Evolutionary conservation across 2,797 vertebrate species (phyloP), one percentile per base, ranked within the genome.

Genomic region (Antrozous pallidus): DNA sequence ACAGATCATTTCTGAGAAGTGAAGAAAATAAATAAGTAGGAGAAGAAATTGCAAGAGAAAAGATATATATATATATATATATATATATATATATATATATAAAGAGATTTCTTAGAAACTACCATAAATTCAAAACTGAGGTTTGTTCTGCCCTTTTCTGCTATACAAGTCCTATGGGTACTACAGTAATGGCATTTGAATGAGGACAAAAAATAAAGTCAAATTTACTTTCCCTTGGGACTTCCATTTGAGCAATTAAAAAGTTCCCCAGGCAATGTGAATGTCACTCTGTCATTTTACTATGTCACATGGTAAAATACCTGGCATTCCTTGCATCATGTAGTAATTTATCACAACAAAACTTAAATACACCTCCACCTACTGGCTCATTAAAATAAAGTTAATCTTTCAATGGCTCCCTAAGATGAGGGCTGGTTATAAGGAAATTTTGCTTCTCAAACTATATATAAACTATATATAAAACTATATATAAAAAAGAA

Each of bases 1-100:
- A 73, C 45, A 96, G 79, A 90, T 94, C 88, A 94, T 95, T 97
- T 91, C 74, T 92, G 61, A 94, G 77, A 88, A 94, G 42, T 69
- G 20, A 42, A 75, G 77, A 93, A 93, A 87, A 77, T 86, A 94
- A 97, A 95, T 91, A 96, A 70, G 12, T 63, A 38, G 40, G 49
- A 79, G 61, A 65, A 85, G 45, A 65, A 65, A 86, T 80, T 80
- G 2, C 47, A 78, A 92, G 54, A 63, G 40, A 93, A 88, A 58
- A 58, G 28, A 56, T 4, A 56, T 47, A n/a, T n/a, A 74, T n/a
- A 77, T 33, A 86, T 47, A 47, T 74, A 11, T 82, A 77, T 49
- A 56, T 3, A 56, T 47, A n/a, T n/a, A 74, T n/a, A 77, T 33
- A 86, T 47, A 47, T 74, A 11, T 82, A 77, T 49, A 3, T 73